These are phyloP conservation scores for Metopia argyrocephala DNA, from an alignment of 2,888 invertebrate genomes.

Conservation along the genomic window DNA sequence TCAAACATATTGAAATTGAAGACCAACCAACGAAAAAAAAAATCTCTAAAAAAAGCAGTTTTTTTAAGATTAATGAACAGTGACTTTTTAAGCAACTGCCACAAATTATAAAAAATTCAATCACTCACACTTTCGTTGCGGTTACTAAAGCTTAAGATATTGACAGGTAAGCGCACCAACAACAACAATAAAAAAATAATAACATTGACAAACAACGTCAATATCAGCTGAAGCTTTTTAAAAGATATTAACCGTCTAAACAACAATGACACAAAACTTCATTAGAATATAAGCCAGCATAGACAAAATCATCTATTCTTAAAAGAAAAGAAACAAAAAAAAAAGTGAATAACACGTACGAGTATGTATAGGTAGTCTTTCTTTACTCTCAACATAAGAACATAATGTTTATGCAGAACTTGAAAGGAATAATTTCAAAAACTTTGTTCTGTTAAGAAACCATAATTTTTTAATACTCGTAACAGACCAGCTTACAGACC, in stretches of 20 bases:
- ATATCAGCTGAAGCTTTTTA: slow-evolving; percentile 37
- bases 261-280: slow-evolving; percentile 53
- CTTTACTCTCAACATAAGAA: too few species aligned
- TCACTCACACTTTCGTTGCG: slow-evolving; percentile 67
- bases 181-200: slow-evolving; percentile 24
- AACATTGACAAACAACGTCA: background rate
- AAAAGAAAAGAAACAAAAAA: too few species aligned
- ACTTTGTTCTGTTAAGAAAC: too few species aligned
- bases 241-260: slow-evolving; percentile 39
- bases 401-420: too few species aligned
- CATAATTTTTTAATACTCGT: too few species aligned
- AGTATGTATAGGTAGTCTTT: background rate
- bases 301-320: slow-evolving; percentile 31
- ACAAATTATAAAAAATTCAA: slow-evolving; percentile 66
- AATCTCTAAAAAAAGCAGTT: slow-evolving; percentile 23
- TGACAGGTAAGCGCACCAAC: slow-evolving; percentile 58
- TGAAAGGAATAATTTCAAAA: too few species aligned
- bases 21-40: slow-evolving; percentile 26
- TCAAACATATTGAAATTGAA: slow-evolving; percentile 40
- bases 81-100: slow-evolving; percentile 66
- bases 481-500: too few species aligned
- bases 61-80: slow-evolving; percentile 59
- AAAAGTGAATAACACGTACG: too few species aligned
- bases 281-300: slow-evolving; percentile 17
- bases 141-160: slow-evolving; percentile 62